Conservation (phyloP, 2,113 vertebrate genomes). For the Serilophus lunatus region DNA sequence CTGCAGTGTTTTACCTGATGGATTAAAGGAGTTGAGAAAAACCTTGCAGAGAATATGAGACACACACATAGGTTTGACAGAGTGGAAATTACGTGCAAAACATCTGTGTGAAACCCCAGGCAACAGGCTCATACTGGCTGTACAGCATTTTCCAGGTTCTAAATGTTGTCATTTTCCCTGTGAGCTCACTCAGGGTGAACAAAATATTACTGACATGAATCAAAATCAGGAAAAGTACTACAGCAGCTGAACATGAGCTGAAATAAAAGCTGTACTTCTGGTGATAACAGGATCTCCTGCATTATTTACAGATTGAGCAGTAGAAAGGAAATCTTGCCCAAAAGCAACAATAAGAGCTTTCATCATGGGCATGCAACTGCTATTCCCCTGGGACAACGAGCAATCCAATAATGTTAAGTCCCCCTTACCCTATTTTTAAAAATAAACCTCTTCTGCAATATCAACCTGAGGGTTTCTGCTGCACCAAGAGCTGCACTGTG, state of each 20-base stretch:
- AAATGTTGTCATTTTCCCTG: neutral
- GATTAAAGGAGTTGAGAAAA: neutral
- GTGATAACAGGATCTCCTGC: neutral
- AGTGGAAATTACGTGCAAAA: neutral
- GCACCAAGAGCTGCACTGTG: neutral
- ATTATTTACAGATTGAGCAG: neutral
- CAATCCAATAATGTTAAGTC: neutral
- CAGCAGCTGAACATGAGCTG: neutral
- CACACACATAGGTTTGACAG: neutral
- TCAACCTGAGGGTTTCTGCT: neutral
- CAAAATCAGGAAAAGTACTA: neutral
- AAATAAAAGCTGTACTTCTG: neutral
- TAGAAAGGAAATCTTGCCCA: neutral
- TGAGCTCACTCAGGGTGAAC: neutral
- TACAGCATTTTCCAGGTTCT: neutral
- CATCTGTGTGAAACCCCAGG: neutral
- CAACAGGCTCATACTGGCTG: neutral
- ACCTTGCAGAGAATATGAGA: neutral
- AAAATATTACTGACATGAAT: neutral
- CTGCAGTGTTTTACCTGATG: rapidly evolving
- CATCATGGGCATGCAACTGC: neutral
- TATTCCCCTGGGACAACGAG: neutral
- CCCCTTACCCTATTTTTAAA: neutral
- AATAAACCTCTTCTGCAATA: neutral
- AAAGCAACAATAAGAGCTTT: neutral